These are phyloP conservation scores for Crotalus tigris DNA, from an alignment of 2,113 vertebrate species.

Conservation along the genomic window DNA sequence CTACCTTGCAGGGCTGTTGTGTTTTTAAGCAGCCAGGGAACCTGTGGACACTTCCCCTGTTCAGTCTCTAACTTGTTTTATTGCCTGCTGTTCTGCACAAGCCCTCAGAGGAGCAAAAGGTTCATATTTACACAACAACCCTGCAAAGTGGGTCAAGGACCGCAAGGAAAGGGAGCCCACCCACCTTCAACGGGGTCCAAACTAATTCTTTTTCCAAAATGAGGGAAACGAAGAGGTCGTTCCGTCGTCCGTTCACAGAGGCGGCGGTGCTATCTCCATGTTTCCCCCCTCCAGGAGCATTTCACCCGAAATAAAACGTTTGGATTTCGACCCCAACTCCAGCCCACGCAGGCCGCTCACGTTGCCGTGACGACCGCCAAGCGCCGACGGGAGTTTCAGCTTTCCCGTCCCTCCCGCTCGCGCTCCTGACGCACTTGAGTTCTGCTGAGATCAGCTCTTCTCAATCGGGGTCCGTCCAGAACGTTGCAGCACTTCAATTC, in stretches of 20 bases:
- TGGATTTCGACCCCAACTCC: too few relatives aligned
- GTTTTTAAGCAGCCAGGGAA: neutral
- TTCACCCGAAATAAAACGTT: too few relatives aligned
- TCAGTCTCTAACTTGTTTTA: neutral
- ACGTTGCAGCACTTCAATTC: neutral
- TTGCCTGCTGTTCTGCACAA: neutral
- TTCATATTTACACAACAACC: neutral
- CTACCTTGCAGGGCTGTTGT: neutral
- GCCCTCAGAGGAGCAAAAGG: neutral
- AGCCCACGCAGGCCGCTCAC: neutral
- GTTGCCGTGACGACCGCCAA: neutral
- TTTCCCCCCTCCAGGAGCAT: neutral
- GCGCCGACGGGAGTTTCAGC: neutral
- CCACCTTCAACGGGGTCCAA: neutral
- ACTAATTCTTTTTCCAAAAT: neutral
- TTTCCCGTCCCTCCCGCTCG: neutral
- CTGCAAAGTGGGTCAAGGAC: neutral
- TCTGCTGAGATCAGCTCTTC: neutral
- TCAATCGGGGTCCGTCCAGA: neutral
- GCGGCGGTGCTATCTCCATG: neutral
- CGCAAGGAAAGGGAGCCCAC: neutral
- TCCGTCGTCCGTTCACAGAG: neutral
- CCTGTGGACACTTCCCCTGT: neutral
- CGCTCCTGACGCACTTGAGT: neutral
- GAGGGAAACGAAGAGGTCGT: neutral